Base-by-base conservation (phyloP, 2,113 vertebrate species). In the Heterotis niloticus region DNA sequence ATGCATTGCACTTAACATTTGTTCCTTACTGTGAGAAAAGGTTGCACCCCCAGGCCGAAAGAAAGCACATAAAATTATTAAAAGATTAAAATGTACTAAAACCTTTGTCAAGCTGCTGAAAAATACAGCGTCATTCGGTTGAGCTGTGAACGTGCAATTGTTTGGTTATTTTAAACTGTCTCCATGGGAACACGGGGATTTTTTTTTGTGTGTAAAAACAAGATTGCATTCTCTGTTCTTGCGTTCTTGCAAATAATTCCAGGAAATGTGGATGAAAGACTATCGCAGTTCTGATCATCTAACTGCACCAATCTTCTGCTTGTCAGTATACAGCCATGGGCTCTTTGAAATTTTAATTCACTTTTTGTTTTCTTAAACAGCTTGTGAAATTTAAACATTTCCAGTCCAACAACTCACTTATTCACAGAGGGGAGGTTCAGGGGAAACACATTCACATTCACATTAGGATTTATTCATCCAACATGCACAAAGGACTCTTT, bases 141-240 rank as follows among this genome's bases (percentile, higher is more conserved):
- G 10, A 34, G 34, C 44, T 20, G n/a, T 54, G 51, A 72, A 72
- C 69, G n/a, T 72, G 69, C 54, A 72, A 72, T 72, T 44, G 34
- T 44, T 44, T 51, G 12, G 17, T 72, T 72, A 72, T 54, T 72
- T 72, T 72, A 52, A 72, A 72, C 54, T 12, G 69, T 72, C 69
- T 72, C 69, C 69, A 72, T 72, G 69, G 69, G 44, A 51, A 72
- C 34, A 44, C 69, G 23, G 69, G 14, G 34, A 34, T 23, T 72
- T 72, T 72, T n/a, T n/a, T n/a, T n/a, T n/a, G n/a, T 72, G 20
- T 72, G 23, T 51, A 72, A 72, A 72, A 72, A 72, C 18, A 24
- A 34, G 34, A 17, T 20, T 4, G 16, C 18, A 23, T 23, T 34
- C 69, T 54, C 69, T 17, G n/a, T 29, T 54, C 69, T 51, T 34